These are phyloP conservation scores for Bombus consobrinus DNA, from an alignment of 1,140 invertebrate genomes.

Conservation along the genomic window DNA sequence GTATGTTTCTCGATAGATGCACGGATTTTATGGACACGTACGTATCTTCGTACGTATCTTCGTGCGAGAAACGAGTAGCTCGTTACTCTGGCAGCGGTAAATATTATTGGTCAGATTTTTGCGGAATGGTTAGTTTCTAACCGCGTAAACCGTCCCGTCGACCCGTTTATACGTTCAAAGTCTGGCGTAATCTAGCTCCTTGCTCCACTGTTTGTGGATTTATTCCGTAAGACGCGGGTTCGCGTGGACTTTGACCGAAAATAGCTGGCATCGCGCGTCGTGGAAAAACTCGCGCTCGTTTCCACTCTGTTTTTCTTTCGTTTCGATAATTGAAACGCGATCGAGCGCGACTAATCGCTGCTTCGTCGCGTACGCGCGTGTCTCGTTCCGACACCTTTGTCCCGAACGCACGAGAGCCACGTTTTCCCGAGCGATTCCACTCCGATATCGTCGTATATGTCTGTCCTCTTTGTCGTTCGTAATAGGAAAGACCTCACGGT, in stretches of 20 bases:
- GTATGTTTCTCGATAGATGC: too few relatives aligned
- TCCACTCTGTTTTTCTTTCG: not conserved
- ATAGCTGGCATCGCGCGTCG: not conserved
- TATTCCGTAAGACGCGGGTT: not conserved
- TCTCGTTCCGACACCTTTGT: not conserved
- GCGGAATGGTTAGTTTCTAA: slow-evolving; percentile 20
- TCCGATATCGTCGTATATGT: too few relatives aligned
- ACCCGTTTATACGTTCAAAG: not conserved
- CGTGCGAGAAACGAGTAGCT: not conserved
- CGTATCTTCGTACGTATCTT: too few relatives aligned
- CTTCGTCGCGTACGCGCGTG: not conserved
- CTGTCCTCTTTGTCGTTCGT: too few relatives aligned
- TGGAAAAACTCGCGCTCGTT: not conserved
- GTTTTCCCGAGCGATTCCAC: too few relatives aligned
- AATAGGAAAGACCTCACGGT: too few relatives aligned
- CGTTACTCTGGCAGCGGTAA: not conserved
- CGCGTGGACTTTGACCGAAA: not conserved
- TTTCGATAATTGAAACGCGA: slow-evolving; percentile 5
- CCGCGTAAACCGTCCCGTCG: not conserved
- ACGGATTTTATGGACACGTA: too few relatives aligned
- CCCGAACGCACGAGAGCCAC: too few relatives aligned
- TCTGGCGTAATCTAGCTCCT: not conserved
- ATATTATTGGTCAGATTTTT: slow-evolving; percentile 5
- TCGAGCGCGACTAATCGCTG: slow-evolving; percentile 7
- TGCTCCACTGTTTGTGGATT: not conserved